These are phyloP conservation scores for Caenorhabditis inopinata DNA, from an alignment of 1,140 invertebrate genomes.

Conservation along the genomic window DNA sequence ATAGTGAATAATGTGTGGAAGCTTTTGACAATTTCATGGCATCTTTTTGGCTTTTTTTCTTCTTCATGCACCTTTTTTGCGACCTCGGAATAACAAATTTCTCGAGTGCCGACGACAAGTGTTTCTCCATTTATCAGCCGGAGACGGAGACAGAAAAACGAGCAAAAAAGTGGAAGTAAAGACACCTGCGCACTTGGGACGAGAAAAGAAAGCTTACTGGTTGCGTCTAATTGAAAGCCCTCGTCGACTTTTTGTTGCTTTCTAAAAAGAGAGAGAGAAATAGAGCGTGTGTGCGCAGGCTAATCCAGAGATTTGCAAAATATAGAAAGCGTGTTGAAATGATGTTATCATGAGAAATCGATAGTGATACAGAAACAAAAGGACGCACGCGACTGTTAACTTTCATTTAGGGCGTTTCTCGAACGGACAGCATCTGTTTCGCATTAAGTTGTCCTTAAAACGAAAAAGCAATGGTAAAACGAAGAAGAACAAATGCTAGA, in stretches of 20 bases:
- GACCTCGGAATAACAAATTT: neutral
- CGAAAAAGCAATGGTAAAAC: no score
- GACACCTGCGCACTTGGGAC: constrained; percentile 25
- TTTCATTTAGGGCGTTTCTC: neutral
- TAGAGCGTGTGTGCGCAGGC: neutral
- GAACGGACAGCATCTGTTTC: neutral
- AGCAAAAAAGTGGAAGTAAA: constrained; percentile 24
- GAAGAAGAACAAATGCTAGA: no score
- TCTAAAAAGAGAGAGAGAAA: neutral
- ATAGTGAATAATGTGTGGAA: neutral
- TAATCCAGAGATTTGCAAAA: neutral
- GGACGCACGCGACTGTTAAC: neutral
- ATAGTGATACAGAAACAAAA: constrained; percentile 21
- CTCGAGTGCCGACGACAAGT: constrained; percentile 10
- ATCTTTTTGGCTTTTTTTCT: neutral
- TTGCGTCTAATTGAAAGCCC: constrained; percentile 32
- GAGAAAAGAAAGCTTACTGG: constrained; percentile 19
- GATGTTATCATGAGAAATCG: constrained; percentile 31
- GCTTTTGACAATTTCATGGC: constrained; percentile 26
- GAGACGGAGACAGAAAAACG: constrained; percentile 23
- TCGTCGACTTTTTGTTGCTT: constrained; percentile 30
- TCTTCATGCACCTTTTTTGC: neutral
- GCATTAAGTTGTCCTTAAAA: neutral
- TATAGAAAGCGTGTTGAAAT: neutral
- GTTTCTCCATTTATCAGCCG: constrained; percentile 29